Percentiles rank a stretch among this genome's conserved stretches.
Evolutionary conservation across 2,888 invertebrate species (phyloP).

Genomic region (Cheilosia scutellata): DNA sequence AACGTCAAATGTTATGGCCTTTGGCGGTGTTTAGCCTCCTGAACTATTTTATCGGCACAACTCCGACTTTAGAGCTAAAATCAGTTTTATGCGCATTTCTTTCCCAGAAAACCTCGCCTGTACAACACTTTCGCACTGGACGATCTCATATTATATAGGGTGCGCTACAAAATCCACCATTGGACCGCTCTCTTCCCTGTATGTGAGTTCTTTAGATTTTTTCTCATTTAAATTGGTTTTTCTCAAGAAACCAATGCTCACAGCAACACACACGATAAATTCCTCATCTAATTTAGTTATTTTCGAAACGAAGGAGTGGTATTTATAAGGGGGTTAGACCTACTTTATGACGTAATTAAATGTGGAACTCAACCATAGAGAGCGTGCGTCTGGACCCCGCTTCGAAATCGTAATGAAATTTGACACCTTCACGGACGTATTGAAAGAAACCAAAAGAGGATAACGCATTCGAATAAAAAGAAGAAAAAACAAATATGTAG

Average conservation of each 20-base stretch:
- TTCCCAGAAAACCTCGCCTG: no score
- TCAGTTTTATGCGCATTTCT: no score
- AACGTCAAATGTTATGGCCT: no score
- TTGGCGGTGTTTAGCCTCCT: no score
- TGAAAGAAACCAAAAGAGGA: constrained; percentile 9
- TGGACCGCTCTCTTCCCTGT: not conserved
- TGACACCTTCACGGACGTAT: constrained; percentile 54
- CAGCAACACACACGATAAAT: constrained; percentile 22
- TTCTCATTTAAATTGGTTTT: not conserved
- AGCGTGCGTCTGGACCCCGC: constrained; percentile 8
- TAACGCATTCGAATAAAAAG: constrained; percentile 12
- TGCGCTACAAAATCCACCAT: no score
- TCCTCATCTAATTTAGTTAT: constrained; percentile 64
- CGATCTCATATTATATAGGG: no score
- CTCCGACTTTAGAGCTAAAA: no score
- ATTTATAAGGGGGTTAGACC: constrained; percentile 41
- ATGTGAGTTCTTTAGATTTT: not conserved
- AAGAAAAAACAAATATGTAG: constrained; percentile 32
- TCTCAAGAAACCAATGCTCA: not conserved
- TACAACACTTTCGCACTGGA: no score
- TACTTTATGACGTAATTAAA: constrained; percentile 73
- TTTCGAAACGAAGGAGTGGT: constrained; percentile 54
- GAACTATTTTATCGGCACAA: no score
- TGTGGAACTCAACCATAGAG: constrained; percentile 30
- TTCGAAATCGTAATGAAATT: constrained; percentile 63